phyloP scores from a whole-genome alignment of 2,797 vertebrate species.

The Myotis findleyi region DNA sequence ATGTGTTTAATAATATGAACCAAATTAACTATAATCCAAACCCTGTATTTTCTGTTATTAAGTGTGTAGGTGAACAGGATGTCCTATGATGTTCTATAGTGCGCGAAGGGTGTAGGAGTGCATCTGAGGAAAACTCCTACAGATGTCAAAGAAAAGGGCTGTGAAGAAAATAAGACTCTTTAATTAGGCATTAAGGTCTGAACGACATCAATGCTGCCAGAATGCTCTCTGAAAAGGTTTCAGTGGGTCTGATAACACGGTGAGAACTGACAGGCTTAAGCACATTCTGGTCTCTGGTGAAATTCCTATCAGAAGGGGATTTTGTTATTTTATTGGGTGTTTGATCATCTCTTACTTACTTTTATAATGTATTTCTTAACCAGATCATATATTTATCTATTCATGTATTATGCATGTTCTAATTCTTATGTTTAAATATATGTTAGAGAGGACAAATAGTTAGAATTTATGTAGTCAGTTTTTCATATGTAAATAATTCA shows the following conservation, averaged over 20 bases:
- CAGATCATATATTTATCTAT: slow-evolving; percentile 71
- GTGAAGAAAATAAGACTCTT: slow-evolving; percentile 60
- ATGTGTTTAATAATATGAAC: neutral
- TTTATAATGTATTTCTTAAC: slow-evolving; percentile 71
- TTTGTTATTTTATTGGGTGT: slow-evolving; percentile 73
- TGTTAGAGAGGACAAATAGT: slow-evolving; percentile 71
- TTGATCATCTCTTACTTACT: slow-evolving; percentile 71
- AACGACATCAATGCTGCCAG: slow-evolving; percentile 56
- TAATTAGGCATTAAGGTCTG: slow-evolving; percentile 71
- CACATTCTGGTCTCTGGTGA: slow-evolving; percentile 46
- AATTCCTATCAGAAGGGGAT: slow-evolving; percentile 45
- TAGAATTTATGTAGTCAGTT: slow-evolving; percentile 66
- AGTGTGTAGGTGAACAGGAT: neutral
- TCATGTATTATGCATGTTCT: slow-evolving; percentile 75
- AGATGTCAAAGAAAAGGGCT: slow-evolving; percentile 64
- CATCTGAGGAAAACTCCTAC: neutral
- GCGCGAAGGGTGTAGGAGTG: neutral
- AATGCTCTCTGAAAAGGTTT: slow-evolving; percentile 65
- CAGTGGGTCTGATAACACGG: neutral
- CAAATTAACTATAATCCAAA: neutral
- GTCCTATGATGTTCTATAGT: neutral
- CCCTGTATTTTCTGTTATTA: neutral
- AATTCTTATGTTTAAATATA: slow-evolving; percentile 79
- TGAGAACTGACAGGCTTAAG: slow-evolving; percentile 59
- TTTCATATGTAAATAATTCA: slow-evolving; percentile 67